phyloP scores from a whole-genome alignment of 2,888 invertebrate genomes.

The Mimas tiliae region DNA sequence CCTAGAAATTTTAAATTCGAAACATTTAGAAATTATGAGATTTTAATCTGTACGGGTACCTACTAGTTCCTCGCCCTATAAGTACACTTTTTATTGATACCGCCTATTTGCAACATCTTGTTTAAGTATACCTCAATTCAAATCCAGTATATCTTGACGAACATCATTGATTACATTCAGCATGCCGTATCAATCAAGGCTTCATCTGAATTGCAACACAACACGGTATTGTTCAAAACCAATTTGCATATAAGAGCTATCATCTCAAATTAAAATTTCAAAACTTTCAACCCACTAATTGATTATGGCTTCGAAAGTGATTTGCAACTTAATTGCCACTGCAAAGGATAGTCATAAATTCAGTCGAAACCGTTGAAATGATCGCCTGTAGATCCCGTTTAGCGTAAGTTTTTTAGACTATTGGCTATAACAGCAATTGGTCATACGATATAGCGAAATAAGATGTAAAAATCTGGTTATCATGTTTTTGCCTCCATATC shows the following conservation, averaged over 20 bases:
- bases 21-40: too few relatives aligned
- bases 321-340: constrained; percentile 9
- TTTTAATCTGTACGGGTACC: too few relatives aligned
- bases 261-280: constrained; percentile 20
- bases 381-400: not conserved
- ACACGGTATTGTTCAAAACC: constrained; percentile 58
- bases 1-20: too few relatives aligned
- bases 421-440: not conserved
- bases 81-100: too few relatives aligned
- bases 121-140: not conserved
- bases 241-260: constrained; percentile 62
- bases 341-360: constrained; percentile 11
- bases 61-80: too few relatives aligned
- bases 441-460: not conserved
- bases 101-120: too few relatives aligned
- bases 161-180: constrained; percentile 38
- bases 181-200: constrained; percentile 45
- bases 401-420: not conserved
- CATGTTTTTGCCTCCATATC: too few relatives aligned
- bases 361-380: constrained; percentile 3
- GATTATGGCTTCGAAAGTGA: constrained; percentile 4
- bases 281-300: constrained; percentile 18
- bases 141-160: constrained; percentile 6
- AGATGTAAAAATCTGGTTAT: not conserved
- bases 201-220: constrained; percentile 58